Conservation (phyloP, 2,113 vertebrate genomes). For the Cyprinodon tularosa region DNA sequence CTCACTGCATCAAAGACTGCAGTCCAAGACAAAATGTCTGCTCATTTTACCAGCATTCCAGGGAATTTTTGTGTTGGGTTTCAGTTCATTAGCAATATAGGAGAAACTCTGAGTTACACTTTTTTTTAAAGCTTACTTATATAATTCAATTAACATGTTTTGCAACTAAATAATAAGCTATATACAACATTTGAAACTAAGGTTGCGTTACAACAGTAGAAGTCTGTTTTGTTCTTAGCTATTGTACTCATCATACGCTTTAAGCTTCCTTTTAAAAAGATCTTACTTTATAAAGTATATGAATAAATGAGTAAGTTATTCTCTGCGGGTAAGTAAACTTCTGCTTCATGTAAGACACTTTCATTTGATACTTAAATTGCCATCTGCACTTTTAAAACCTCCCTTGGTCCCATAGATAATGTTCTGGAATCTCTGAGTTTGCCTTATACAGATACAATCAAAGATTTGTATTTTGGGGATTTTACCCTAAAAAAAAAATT, state of each 20-base stretch:
- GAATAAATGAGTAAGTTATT: neutral
- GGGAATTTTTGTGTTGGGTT: slow-evolving; percentile 1
- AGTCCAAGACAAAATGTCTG: slow-evolving; percentile 28
- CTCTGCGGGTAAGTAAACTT: neutral
- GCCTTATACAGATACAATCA: no score
- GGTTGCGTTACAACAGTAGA: neutral
- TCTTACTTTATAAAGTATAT: neutral
- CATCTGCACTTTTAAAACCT: no score
- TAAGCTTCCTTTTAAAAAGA: neutral
- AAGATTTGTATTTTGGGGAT: no score
- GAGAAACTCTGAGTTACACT: neutral
- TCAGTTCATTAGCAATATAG: neutral
- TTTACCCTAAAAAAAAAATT: no score
- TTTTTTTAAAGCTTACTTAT: neutral
- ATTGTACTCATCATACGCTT: neutral
- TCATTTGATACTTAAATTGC: neutral
- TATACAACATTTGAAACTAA: neutral
- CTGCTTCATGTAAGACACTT: neutral
- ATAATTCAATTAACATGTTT: neutral
- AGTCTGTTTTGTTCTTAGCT: neutral
- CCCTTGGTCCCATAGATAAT: no score
- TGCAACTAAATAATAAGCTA: neutral
- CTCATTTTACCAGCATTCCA: slow-evolving; percentile 16
- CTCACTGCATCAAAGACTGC: slow-evolving; percentile 48
- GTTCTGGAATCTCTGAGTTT: no score